These are phyloP conservation scores for Myotis findleyi DNA, from an alignment of 2,797 vertebrate species.

Conservation along the genomic window DNA sequence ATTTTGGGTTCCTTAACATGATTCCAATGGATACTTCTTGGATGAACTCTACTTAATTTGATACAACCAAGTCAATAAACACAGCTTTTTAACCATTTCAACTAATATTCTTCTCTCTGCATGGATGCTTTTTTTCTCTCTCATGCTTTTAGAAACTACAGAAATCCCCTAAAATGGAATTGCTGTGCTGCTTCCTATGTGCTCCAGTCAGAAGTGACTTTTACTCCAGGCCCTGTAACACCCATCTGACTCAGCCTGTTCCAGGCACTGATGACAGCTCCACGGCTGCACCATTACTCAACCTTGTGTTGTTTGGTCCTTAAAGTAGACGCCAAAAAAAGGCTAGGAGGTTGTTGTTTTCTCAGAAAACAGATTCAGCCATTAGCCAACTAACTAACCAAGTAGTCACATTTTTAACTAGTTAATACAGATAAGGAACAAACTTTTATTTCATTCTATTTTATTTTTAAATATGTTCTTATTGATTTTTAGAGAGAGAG, in stretches of 20 bases:
- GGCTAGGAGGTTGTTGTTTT: not conserved
- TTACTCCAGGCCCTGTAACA: not conserved
- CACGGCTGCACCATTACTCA: not conserved
- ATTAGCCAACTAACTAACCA: not conserved
- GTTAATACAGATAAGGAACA: not conserved
- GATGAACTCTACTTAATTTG: not conserved
- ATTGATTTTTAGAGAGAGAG: too few species aligned
- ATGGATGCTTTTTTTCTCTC: not conserved
- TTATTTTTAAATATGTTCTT: too few species aligned
- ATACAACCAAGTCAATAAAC: not conserved
- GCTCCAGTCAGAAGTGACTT: not conserved
- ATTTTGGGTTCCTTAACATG: not conserved
- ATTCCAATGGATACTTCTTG: not conserved
- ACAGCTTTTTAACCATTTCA: not conserved
- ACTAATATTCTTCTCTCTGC: not conserved
- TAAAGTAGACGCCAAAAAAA: not conserved
- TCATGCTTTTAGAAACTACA: not conserved
- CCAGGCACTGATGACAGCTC: not conserved
- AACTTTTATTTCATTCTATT: not conserved
- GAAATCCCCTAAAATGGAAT: constrained; percentile 12
- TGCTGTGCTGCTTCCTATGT: not conserved
- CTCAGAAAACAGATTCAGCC: not conserved
- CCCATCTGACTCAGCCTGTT: not conserved
- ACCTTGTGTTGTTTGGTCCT: not conserved
- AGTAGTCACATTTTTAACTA: not conserved